Evolutionary conservation across 2,888 invertebrate species (phyloP).

Genomic region (Agriotes lineatus): DNA sequence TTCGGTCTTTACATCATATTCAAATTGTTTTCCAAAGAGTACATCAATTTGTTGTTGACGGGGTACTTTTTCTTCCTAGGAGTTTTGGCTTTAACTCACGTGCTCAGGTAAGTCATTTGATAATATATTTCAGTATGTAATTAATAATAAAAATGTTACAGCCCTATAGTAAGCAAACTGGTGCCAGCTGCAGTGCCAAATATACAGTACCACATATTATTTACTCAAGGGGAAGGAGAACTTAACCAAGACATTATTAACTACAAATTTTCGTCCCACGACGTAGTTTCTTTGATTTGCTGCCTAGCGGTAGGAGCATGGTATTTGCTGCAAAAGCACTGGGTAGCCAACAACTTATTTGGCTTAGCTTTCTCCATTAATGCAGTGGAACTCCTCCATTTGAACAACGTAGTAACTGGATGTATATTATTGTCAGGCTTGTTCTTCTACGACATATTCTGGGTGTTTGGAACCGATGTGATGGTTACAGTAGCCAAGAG

Average conservation of each 20-base stretch:
- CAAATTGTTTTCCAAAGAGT: slow-evolving; percentile 95
- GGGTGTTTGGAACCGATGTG: slow-evolving; percentile 99
- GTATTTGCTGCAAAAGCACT: slow-evolving; percentile 97
- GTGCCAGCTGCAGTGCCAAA: slow-evolving; percentile 92
- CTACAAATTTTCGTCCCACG: slow-evolving; percentile 93
- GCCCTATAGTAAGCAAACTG: slow-evolving; percentile 87
- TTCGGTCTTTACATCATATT: slow-evolving; percentile 95
- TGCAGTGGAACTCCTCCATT: slow-evolving; percentile 95
- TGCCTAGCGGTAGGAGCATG: slow-evolving; percentile 91
- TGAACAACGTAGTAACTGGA: slow-evolving; percentile 95
- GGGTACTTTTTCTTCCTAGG: slow-evolving; percentile 98
- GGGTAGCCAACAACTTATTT: slow-evolving; percentile 99
- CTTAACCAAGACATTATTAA: slow-evolving; percentile 80
- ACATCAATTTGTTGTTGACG: slow-evolving; percentile 93
- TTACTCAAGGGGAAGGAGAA: slow-evolving; percentile 84
- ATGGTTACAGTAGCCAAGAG: slow-evolving; percentile 99
- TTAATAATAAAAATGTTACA: too few relatives aligned
- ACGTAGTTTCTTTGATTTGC: slow-evolving; percentile 87
- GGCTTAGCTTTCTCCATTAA: slow-evolving; percentile 98
- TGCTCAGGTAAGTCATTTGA: slow-evolving; percentile 84
- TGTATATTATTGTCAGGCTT: slow-evolving; percentile 95
- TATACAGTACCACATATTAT: slow-evolving; percentile 87
- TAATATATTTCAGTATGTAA: too few relatives aligned
- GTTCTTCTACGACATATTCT: slow-evolving; percentile 99
- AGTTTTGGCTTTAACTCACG: slow-evolving; percentile 90